Evolutionary conservation across 2,797 vertebrate genomes (phyloP).

Genomic region (Poeciliopsis paucimaculata): DNA sequence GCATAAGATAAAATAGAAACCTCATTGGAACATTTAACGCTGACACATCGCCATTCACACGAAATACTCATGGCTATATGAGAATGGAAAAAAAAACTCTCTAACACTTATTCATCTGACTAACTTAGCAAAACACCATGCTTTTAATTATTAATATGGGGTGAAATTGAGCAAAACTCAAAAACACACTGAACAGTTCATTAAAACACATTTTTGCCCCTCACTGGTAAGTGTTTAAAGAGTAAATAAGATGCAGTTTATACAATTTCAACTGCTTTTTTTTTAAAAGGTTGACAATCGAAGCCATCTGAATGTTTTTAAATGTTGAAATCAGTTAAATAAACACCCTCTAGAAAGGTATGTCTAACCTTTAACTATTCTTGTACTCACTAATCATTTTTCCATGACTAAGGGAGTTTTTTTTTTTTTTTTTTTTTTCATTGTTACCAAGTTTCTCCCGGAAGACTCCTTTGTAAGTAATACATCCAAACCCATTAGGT

Average conservation of each 20-base stretch:
- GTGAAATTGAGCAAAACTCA: constrained; percentile 17
- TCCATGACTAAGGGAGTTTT: constrained; percentile 10
- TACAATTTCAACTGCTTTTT: constrained; percentile 15
- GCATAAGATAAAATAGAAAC: background rate
- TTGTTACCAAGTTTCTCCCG: constrained; percentile 9
- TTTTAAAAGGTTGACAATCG: constrained; percentile 15
- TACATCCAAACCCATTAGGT: constrained; percentile 40
- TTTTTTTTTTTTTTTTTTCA: background rate
- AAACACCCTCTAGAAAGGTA: constrained; percentile 14
- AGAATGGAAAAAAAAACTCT: background rate
- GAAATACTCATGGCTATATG: background rate
- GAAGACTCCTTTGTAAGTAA: constrained; percentile 23
- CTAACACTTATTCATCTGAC: constrained; percentile 13
- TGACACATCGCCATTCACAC: background rate
- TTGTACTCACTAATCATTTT: constrained; percentile 25
- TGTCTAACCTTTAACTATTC: constrained; percentile 13
- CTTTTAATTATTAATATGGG: constrained; percentile 20
- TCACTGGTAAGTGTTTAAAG: constrained; percentile 19
- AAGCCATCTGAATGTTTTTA: constrained; percentile 5
- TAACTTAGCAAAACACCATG: constrained; percentile 15
- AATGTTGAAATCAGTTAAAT: constrained; percentile 23
- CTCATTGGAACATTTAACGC: background rate
- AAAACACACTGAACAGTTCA: constrained; percentile 1
- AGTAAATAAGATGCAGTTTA: constrained; percentile 18
- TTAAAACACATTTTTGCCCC: constrained; percentile 13